phyloP scores from a whole-genome alignment of 1,140 invertebrate species.

The Sycobia sp. region DNA sequence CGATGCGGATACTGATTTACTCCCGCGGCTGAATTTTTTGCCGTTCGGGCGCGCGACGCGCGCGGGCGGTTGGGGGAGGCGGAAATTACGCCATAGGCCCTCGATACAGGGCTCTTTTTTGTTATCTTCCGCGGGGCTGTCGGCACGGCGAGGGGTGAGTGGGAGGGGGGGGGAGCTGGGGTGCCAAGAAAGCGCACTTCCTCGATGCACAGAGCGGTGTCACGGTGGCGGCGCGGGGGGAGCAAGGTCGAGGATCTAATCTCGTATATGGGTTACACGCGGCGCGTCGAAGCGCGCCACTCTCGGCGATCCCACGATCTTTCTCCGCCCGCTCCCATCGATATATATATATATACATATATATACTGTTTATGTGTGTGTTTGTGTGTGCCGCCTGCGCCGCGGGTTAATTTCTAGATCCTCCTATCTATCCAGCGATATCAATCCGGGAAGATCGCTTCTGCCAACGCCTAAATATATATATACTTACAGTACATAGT shows the following conservation, averaged over 20 bases:
- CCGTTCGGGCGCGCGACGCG: neutral
- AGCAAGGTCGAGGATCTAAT: slow-evolving; percentile 44
- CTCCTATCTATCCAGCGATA: no score
- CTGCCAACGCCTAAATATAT: no score
- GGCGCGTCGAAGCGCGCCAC: neutral
- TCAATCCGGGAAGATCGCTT: slow-evolving; percentile 6
- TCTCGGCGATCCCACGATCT: slow-evolving; percentile 41
- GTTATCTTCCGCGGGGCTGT: slow-evolving; percentile 39
- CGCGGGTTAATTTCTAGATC: no score
- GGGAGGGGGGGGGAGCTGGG: no score
- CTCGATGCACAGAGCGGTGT: slow-evolving; percentile 42
- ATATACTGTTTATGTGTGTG: no score
- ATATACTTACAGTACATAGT: no score
- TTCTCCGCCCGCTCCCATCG: no score
- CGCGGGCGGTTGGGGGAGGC: neutral
- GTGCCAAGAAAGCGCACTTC: slow-evolving; percentile 39
- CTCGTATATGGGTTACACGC: neutral
- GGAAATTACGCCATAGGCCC: slow-evolving; percentile 16
- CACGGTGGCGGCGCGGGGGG: slow-evolving; percentile 40
- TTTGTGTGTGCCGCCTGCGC: no score
- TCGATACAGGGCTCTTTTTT: slow-evolving; percentile 36
- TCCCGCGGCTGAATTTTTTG: slow-evolving; percentile 6
- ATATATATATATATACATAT: no score
- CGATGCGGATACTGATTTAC: no score
- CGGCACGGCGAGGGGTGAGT: no score